These are phyloP conservation scores for Pygocentrus nattereri DNA, from an alignment of 2,797 vertebrate species.

Conservation along the genomic window DNA sequence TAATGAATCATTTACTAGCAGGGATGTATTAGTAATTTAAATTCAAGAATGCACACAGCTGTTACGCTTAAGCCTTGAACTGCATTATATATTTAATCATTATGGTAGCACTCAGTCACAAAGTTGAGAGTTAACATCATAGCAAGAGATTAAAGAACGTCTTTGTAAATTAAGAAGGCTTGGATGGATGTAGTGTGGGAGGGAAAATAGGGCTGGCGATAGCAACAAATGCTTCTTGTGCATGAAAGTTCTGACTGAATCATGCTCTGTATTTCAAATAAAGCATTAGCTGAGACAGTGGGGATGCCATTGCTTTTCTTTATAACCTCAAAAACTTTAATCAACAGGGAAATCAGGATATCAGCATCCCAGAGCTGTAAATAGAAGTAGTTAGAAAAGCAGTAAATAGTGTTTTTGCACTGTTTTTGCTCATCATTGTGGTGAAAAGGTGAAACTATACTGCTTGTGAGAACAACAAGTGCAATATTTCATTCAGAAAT, in stretches of 20 bases:
- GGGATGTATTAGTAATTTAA: not conserved
- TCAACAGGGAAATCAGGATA: not conserved
- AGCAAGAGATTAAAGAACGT: not conserved
- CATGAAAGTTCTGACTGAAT: not conserved
- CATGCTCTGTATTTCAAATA: not conserved
- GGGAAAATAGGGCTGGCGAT: not conserved
- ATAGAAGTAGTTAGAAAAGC: not conserved
- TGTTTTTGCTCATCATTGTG: not conserved
- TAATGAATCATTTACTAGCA: constrained; percentile 2
- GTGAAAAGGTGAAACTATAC: not conserved
- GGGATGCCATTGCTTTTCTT: not conserved
- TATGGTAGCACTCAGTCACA: not conserved
- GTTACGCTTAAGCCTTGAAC: not conserved
- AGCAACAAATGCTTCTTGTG: not conserved
- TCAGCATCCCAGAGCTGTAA: not conserved
- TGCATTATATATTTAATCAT: not conserved
- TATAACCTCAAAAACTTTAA: not conserved
- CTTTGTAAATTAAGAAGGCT: not conserved
- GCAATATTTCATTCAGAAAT: not conserved
- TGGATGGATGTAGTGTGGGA: not conserved
- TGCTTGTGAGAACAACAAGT: not conserved
- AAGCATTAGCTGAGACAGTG: not conserved
- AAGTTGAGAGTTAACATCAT: not conserved
- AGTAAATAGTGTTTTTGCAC: no score
- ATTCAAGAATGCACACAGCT: not conserved